These are phyloP conservation scores for Caenorhabditis plicata DNA, from an alignment of 2,888 invertebrate genomes.

Conservation along the genomic window DNA sequence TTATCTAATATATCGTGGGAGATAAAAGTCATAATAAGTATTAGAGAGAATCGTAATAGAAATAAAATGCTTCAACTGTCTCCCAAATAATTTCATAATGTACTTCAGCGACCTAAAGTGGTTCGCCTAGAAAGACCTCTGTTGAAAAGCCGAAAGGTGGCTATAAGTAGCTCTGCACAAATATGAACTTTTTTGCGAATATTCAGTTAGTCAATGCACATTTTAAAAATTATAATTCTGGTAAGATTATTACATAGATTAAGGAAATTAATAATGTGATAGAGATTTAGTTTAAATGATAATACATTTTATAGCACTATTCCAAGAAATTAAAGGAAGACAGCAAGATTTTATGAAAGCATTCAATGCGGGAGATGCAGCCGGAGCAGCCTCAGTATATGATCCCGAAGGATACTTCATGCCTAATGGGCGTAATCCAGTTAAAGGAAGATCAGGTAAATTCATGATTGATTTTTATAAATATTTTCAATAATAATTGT, in stretches of 20 bases:
- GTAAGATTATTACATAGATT: conserved; percentile 15
- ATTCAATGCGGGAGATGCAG: conserved; percentile 64
- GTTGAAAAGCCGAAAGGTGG: no score
- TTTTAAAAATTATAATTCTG: conserved; percentile 13
- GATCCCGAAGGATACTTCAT: conserved; percentile 65
- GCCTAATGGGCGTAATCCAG: conserved; percentile 63
- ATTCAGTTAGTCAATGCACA: conserved; percentile 4
- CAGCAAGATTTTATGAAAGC: conserved; percentile 65
- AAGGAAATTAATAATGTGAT: background rate
- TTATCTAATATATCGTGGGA: no score
- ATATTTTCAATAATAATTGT: no score
- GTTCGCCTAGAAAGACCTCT: no score
- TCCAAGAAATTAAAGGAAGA: conserved; percentile 65
- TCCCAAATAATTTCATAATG: no score
- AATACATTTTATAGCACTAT: conserved; percentile 54
- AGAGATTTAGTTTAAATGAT: background rate
- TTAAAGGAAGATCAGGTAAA: conserved; percentile 61
- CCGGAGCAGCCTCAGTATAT: conserved; percentile 53
- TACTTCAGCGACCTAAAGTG: no score
- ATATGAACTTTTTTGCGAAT: conserved; percentile 25
- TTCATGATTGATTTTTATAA: background rate
- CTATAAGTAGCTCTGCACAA: no score
- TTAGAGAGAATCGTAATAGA: no score
- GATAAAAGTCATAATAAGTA: no score
- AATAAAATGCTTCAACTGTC: no score